Base-by-base conservation (phyloP, 1,140 invertebrate genomes). In the Pseudomyrmex concolor region DNA sequence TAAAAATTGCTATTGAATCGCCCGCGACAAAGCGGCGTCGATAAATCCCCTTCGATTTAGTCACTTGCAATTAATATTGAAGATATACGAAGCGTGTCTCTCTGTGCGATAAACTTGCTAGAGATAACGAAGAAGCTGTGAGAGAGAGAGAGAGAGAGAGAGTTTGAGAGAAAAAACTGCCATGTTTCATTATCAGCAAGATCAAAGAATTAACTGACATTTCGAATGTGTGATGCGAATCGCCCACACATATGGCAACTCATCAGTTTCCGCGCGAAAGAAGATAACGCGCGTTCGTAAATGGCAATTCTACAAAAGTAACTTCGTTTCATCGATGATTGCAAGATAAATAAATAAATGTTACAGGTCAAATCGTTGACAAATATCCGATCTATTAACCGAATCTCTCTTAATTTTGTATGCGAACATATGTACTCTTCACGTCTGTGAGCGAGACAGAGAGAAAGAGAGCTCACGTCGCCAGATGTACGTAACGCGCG, bases 21-120 rank as follows among this genome's bases (percentile, higher is more conserved):
- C 55, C 15, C 55, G 50, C 66, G 57, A 83, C 57, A 76, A 67
- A 78, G 60, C 15, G 59, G 2, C n/a, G 59, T 45, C 76, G 66
- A 84, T 81, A 66, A 76, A 84, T 81, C 85, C 7, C 85, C 86
- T 86, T 83, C 83, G 85, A 89, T 86, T 89, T 82, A 84, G 78
- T 76, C 68, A 78, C 89, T 86, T 84, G 88, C 87, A 86, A 90
- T 86, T 86, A 87, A 83, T 85, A 86, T 87, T 71, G 80, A 84
- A 84, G 83, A 87, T 86, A 71, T 84, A 86, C 85, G 85, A 80
- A 86, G 78, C 84, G 81, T 77, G 84, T 63, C 5, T 34, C 5
- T 34, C 34, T 34, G 34, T 34, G 34, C 34, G 34, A 34, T 34
- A 34, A 34, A 34, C 34, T 34, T 34, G 34, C 34, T 34, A 25